These are phyloP conservation scores for Polymixis flavicincta DNA, from an alignment of 2,888 invertebrate species.

Conservation along the genomic window DNA sequence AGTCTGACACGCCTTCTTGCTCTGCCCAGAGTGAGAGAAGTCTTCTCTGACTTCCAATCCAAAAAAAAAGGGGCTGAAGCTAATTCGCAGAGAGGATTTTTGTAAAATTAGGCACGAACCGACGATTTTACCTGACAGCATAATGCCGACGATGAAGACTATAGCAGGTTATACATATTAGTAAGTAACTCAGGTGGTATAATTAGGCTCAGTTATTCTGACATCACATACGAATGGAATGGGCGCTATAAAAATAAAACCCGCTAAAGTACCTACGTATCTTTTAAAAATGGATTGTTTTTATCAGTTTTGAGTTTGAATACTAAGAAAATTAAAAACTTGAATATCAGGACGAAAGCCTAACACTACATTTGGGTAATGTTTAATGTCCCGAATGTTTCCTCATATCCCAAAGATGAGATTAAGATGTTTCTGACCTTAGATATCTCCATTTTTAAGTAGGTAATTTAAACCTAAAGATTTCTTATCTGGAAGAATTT, in stretches of 20 bases:
- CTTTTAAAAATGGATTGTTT: background rate
- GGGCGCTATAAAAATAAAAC: background rate
- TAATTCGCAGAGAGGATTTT: background rate
- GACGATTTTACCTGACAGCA: background rate
- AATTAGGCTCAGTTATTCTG: background rate
- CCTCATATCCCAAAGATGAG: background rate
- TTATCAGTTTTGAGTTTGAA: background rate
- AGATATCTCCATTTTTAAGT: background rate
- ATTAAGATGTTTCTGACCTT: constrained; percentile 13
- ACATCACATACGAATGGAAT: background rate
- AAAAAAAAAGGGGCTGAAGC: background rate
- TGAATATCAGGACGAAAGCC: background rate
- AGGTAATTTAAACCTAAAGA: background rate
- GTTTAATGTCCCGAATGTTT: background rate
- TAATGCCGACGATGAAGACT: background rate
- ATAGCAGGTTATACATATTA: too few relatives aligned
- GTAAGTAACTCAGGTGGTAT: background rate
- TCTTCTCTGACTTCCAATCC: too few relatives aligned
- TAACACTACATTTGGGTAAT: background rate
- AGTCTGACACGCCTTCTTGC: too few relatives aligned
- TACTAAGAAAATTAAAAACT: background rate
- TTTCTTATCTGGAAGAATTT: constrained; percentile 6
- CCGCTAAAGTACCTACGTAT: background rate
- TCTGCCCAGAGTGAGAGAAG: too few relatives aligned
- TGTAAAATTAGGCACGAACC: background rate